These are phyloP conservation scores for Maniola jurtina DNA, from an alignment of 1,140 invertebrate species.

Conservation along the genomic window DNA sequence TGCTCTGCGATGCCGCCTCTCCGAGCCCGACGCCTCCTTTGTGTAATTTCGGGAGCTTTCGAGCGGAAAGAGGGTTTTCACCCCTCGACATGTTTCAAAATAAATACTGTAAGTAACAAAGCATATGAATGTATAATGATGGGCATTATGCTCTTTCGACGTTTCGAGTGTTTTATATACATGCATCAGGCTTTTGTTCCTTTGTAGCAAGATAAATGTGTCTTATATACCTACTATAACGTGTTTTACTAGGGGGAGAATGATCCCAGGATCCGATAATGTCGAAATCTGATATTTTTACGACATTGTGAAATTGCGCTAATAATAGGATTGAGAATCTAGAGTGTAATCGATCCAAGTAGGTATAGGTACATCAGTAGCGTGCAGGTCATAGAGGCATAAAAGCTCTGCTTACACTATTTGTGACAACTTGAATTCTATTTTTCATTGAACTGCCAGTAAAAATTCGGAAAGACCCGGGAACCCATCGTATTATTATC, in stretches of 20 bases:
- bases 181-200: constrained; percentile 70
- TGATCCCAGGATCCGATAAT: constrained; percentile 63
- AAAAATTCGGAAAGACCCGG: no score
- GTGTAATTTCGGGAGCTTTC: constrained; percentile 70
- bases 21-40: constrained; percentile 56
- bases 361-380: no score
- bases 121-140: constrained; percentile 78
- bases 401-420: no score
- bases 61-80: constrained; percentile 71
- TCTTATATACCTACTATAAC: constrained; percentile 43
- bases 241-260: constrained; percentile 53
- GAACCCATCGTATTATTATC: no score
- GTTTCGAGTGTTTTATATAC: constrained; percentile 77
- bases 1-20: constrained; percentile 44
- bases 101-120: constrained; percentile 77
- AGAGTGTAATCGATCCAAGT: neutral
- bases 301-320: constrained; percentile 28
- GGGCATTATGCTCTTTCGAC: constrained; percentile 71
- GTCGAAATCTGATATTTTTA: constrained; percentile 67
- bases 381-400: no score
- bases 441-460: no score
- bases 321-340: constrained; percentile 20
- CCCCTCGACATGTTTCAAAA: constrained; percentile 74
- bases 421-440: no score
- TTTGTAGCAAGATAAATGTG: constrained; percentile 67